A percentile compares a stretch with the other conserved stretches of the same genome.
Conservation (phyloP, 2,797 vertebrate species). For the Chiloscyllium punctatum region DNA sequence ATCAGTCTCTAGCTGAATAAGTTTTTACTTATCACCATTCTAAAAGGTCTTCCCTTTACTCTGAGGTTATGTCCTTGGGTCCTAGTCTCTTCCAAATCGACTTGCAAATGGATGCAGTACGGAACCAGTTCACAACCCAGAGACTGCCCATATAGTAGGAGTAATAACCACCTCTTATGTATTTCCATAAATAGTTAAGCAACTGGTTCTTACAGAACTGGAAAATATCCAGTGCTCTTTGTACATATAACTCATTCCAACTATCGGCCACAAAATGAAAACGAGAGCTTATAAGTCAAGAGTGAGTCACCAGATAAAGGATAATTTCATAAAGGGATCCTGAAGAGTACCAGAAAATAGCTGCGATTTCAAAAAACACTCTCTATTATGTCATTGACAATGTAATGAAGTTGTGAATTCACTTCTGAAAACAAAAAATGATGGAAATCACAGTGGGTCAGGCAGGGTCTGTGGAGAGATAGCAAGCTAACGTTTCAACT, state of each 20-base stretch:
- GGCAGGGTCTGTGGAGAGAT: too few species aligned
- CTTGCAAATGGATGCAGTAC: too few species aligned
- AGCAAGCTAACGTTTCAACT: too few species aligned
- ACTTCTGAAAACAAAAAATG: too few species aligned
- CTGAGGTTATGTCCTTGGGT: too few species aligned
- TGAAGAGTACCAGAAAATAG: background rate
- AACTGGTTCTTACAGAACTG: background rate
- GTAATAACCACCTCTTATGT: background rate
- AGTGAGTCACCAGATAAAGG: background rate
- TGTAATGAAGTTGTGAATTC: background rate
- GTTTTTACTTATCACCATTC: too few species aligned
- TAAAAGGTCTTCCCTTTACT: too few species aligned
- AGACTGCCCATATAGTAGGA: background rate
- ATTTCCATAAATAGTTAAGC: background rate
- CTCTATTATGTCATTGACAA: background rate
- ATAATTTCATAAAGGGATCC: background rate
- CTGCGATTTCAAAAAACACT: background rate
- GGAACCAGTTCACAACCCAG: too few species aligned
- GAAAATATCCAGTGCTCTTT: background rate
- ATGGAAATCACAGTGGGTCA: too few species aligned
- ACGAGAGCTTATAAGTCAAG: background rate
- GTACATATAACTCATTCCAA: background rate
- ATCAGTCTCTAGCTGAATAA: too few species aligned
- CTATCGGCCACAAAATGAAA: background rate
- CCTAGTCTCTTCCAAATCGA: too few species aligned